phyloP scores from a whole-genome alignment of 64 coral and sea anemone species.

The Platygyra sinensis region DNA sequence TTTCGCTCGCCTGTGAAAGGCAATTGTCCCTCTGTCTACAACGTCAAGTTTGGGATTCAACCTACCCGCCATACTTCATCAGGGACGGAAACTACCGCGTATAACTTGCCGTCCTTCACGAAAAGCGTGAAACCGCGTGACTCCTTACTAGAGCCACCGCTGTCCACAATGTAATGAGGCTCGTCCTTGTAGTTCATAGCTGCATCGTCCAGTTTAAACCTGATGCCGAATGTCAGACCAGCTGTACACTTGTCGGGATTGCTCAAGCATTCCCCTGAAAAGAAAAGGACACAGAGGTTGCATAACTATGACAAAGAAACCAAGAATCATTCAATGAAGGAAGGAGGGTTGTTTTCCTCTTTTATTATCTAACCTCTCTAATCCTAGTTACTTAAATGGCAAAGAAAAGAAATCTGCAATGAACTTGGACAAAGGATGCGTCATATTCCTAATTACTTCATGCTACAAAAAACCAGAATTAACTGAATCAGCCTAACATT shows the following conservation, averaged over 20 bases:
- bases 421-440: too few species aligned
- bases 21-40: too few species aligned
- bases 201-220: constrained; percentile 90
- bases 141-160: constrained; percentile 71
- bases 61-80: constrained; percentile 86
- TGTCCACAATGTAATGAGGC: constrained; percentile 90
- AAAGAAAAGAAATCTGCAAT: too few species aligned
- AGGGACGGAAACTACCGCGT: constrained; percentile 73
- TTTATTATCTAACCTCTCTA: too few species aligned
- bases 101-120: constrained; percentile 77
- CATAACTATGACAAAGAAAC: too few species aligned
- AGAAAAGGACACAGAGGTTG: neutral
- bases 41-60: neutral
- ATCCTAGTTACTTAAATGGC: too few species aligned
- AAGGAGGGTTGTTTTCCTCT: too few species aligned
- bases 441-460: too few species aligned
- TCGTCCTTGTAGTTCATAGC: constrained; percentile 70
- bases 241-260: constrained; percentile 82
- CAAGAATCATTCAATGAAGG: too few species aligned
- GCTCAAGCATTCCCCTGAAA: constrained; percentile 81
- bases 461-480: too few species aligned
- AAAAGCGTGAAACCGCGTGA: constrained; percentile 85
- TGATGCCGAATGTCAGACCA: constrained; percentile 82
- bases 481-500: too few species aligned
- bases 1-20: too few species aligned